Base-by-base conservation (phyloP, 1,140 invertebrate species). In the Habropoda laboriosa region DNA sequence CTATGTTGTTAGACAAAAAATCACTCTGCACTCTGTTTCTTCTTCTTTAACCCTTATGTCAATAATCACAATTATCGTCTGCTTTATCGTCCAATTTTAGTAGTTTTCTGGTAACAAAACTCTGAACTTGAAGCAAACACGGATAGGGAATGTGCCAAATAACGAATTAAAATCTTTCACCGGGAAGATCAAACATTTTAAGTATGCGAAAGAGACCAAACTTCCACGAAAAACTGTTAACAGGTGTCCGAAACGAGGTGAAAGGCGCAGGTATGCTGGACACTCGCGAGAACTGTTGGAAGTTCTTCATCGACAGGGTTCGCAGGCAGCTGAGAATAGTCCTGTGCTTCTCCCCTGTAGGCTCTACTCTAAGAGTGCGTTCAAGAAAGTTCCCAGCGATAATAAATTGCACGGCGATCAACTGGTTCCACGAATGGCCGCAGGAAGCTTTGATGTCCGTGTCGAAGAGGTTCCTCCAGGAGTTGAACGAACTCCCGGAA, bases 351-450 rank as follows among this genome's bases (percentile, higher is more conserved):
- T 99, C 98, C 42, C 98, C 98, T 3, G 98, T 99, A 45, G 98
- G 98, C 30, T 97, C 96, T 32, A 99, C 98, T 10, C 93, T 99
- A 67, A 93, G 98, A 88, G 96, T 99, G 47, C 94, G 98, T 86
- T 97, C 97, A 49, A 94, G 98, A 82, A 98, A 99, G 94, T 99
- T 99, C 92, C 98, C 98, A 24, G 98, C 98, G 60, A 95, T 99
- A 53, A 97, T 98, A 80, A 99, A 98, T 92, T 98, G 97, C 89
- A 99, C 98, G 18, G 96, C 96, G 71, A 98, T 99, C 79, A 98
- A 99, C 92, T 99, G 98, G 98, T 99, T 99, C 92, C 98, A 99
- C 89, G 98, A 99, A 94, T 99, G 98, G 98, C 98, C 98, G 24
- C 97, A 98, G 93, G 97, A 99, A 93, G 98, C 98, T 38, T 92